Base-by-base conservation (phyloP, 2,888 invertebrate species). In the Polymixis flavicincta region DNA sequence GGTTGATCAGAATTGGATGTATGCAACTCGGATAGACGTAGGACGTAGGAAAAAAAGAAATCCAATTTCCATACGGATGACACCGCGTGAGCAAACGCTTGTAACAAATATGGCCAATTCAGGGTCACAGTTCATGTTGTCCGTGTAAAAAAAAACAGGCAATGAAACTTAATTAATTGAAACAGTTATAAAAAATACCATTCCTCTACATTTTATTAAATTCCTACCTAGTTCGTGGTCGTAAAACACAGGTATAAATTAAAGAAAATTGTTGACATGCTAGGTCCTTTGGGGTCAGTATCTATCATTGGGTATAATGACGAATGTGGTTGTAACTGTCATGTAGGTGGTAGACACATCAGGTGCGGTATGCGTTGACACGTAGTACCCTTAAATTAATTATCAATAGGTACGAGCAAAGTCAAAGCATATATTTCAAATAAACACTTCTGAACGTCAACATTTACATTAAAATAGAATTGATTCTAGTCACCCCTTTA, bases 181-280 rank as follows among this genome's bases (percentile, higher is more conserved):
- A 71, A 22, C 6, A 19, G 8, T 45, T 48, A 54, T 1, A 11
- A 45, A 60, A 48, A 45, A 8, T 14, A 50, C 22, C 6, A 19
- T 50, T 77, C 9, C 13, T 54, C 17, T 45, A 37, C 22, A 14
- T 64, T 55, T 37, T 7, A 22, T 1, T 32, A 13, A 3, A 32
- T 60, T 22, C 22, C 0, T 11, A 37, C 1, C n/a, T 28, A 50
- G 42, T 55, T 55, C 61, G 19, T 48, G 28, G 37, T 50, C 54
- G 42, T 79, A n/a, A 48, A 76, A 69, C 17, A 0, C 1, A 32
- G 17, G n/a, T 37, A 60, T 63, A 54, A n/a, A 61, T 79, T 50
- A 42, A 70, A 37, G 11, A 54, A n/a, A 69, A 78, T 32, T 28
- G 5, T 25, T 78, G 6, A 54, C 32, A 32, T 66, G 66, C 7